Conservation (phyloP, 2,888 invertebrate genomes). For the Caenorhabditis becei region DNA sequence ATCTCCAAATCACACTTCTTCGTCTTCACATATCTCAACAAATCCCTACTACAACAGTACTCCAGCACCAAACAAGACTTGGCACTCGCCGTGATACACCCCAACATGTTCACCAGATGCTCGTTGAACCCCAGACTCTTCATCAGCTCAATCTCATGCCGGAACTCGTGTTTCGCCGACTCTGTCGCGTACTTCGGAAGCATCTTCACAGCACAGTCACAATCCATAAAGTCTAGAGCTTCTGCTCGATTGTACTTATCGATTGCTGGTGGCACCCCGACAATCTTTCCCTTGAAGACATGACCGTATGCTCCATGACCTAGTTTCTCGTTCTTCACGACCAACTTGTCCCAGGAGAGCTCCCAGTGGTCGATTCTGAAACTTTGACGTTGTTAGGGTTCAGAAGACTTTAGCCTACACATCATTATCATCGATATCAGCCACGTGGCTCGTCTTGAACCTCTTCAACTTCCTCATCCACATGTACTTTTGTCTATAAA, state of each 20-base stretch:
- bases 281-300: conserved; percentile 75
- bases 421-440: conserved; percentile 61
- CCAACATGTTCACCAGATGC: conserved; percentile 79
- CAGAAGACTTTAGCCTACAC: conserved; percentile 56
- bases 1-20: conserved; percentile 68
- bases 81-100: conserved; percentile 74
- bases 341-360: conserved; percentile 74
- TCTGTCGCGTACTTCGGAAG: conserved; percentile 76
- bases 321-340: conserved; percentile 76
- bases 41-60: conserved; percentile 75
- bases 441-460: conserved; percentile 65
- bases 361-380: conserved; percentile 78
- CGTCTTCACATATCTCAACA: conserved; percentile 73
- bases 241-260: conserved; percentile 72
- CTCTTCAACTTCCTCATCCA: conserved; percentile 75
- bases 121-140: conserved; percentile 77
- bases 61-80: conserved; percentile 75
- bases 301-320: conserved; percentile 79
- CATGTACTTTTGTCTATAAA: conserved; percentile 75
- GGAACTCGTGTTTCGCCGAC: conserved; percentile 71
- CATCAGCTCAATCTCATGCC: conserved; percentile 78
- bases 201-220: conserved; percentile 74
- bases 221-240: conserved; percentile 58
- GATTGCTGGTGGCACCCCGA: conserved; percentile 75
- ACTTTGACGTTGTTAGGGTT: neutral